Base-by-base conservation (phyloP, 2,888 invertebrate species). In the Nemurella pictetii region DNA sequence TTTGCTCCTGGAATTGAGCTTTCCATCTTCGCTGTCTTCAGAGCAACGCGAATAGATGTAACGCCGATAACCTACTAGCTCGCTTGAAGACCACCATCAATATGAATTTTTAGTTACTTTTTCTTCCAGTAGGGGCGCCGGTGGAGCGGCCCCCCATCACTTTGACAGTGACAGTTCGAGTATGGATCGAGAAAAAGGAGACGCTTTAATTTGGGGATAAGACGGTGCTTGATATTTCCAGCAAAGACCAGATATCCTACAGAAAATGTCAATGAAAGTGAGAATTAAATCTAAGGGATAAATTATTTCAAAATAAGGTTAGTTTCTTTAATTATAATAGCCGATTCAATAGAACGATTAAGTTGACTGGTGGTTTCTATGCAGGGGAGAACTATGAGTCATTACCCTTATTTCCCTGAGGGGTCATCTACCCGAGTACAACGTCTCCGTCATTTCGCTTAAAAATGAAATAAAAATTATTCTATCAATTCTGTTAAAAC, bases 31-130 rank as follows among this genome's bases (percentile, higher is more conserved):
- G 30, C 4, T 25, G n/a, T 30, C 30, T 78, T n/a, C 26, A 27
- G 26, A 27, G 15, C 5, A 26, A 75, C 28, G 30, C 28, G 30
- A 78, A 78, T 30, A 78, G 28, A 29, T 20, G 55, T 30, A 78
- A 27, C 29, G 78, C 78, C 78, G 30, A 78, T 78, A 78, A 78
- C 78, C 78, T 78, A 78, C 55, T 55, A 55, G 55, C 55, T 55
- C 20, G 2, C 20, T 55, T 12, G 55, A 55, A 20, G 55, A 55
- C 55, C 55, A 55, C 55, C 55, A 55, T 55, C 55, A 55, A 55
- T 55, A 55, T 55, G 55, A 55, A 55, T 55, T 55, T 20, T 32
- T 32, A 15, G 55, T 55, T 55, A 1, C 9, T 20, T 55, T 55
- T 55, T 55, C 55, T 55, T 20, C 15, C 15, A 1, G 15, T 55